Evolutionary conservation across 2,888 invertebrate genomes (phyloP), one percentile per base, ranked within the genome.

Genomic region (Pseudococcus jackbeardsleyi): DNA sequence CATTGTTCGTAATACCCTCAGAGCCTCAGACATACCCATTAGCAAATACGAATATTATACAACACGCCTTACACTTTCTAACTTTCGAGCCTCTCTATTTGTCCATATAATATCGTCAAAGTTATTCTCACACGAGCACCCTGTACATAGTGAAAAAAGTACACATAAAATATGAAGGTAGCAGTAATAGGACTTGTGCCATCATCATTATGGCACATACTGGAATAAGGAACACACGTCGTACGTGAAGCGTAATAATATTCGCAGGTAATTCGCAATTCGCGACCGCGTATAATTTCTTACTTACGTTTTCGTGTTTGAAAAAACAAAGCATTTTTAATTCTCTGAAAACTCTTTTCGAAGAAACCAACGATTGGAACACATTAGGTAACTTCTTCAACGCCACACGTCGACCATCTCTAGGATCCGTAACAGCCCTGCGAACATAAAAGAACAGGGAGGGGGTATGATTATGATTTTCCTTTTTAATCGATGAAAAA

Each of bases 311-410:
- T 93, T 99, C 99, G 93, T 99, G 99, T 94, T 98, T 98, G 94
- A 99, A 99, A 93, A 98, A 98, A 93, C 98, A 98, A 90, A 99
- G 95, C 99, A 99, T 99, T 93, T 98, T 97, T 91, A 99, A 95
- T 93, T 99, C 99, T 90, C 99, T 95, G 93, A 99, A 99, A 91
- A 99, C 99, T 91, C 99, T 95, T 92, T 99, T 99, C 92, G 98
- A 98, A 91, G 99, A 99, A 91, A 99, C 98, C 92, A 99, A 94
- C 92, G 99, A 99, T 93, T 99, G 99, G 95, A 99, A 99, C 93
- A 99, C 99, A 94, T 99, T 99, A 90, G 99, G 99, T 94, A 99
- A 96, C 94, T 99, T 99, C 94, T 99, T 99, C 91, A 99, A 95
- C 90, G 99, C 99, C 91, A 99, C 99, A 91, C 99, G 94, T 92